A percentile compares a stretch with the other conserved stretches of the same genome.
phyloP scores from a whole-genome alignment of 2,113 vertebrate genomes.

The Melanocharis versteri region DNA sequence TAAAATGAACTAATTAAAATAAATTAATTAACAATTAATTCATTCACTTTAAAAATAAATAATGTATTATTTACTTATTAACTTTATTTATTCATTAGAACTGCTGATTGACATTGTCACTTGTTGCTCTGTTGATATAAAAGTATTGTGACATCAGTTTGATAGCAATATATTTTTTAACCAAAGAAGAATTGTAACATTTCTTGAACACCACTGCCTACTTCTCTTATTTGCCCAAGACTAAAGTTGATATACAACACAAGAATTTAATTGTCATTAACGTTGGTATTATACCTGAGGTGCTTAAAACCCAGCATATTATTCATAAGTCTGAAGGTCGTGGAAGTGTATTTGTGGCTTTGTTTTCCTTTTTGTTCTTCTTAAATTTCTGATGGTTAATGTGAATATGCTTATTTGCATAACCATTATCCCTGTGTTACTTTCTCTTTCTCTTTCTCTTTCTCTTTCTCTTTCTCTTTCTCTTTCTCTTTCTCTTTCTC shows the following conservation, averaged over 20 bases:
- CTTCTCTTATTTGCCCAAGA: neutral
- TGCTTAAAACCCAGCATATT: neutral
- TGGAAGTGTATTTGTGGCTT: neutral
- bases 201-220: neutral
- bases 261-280: neutral
- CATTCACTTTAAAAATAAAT: neutral
- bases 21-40: neutral
- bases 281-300: neutral
- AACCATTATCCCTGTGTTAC: neutral
- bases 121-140: neutral
- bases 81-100: neutral
- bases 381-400: neutral
- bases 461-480: neutral
- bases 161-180: neutral
- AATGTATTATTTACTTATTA: neutral
- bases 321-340: neutral
- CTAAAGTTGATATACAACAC: neutral
- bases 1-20: neutral
- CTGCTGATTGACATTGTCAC: neutral
- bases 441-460: neutral
- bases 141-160: neutral
- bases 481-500: neutral
- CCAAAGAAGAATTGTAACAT: neutral
- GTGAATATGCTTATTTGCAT: neutral
- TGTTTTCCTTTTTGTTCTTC: neutral